These are phyloP conservation scores for Eutrigla gurnardus DNA, from an alignment of 2,797 vertebrate species.

Conservation along the genomic window DNA sequence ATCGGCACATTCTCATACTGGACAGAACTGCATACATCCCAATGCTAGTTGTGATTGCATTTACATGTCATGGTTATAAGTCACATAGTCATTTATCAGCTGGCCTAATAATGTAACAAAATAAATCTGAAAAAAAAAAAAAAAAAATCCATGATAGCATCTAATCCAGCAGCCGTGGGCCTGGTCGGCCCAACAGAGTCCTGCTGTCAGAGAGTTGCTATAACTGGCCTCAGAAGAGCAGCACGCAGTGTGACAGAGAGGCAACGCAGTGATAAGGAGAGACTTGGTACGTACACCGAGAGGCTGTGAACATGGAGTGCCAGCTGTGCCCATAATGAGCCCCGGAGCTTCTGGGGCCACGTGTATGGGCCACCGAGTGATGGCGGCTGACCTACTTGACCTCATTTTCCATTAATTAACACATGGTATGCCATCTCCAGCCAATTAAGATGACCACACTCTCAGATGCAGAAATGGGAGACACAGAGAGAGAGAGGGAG, in stretches of 20 bases:
- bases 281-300: slow-evolving; percentile 18
- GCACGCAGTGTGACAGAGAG: slow-evolving; percentile 31
- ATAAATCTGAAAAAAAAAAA: not conserved
- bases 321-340: slow-evolving; percentile 70
- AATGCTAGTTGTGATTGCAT: slow-evolving; percentile 16
- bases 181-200: slow-evolving; percentile 19
- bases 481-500: slow-evolving; percentile 8
- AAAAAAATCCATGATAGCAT: not conserved
- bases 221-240: slow-evolving; percentile 39
- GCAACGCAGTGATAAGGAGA: slow-evolving; percentile 50
- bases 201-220: slow-evolving; percentile 23
- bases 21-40: slow-evolving; percentile 10
- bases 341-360: slow-evolving; percentile 52
- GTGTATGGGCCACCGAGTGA: slow-evolving; percentile 62
- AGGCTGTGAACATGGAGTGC: slow-evolving; percentile 44
- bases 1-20: slow-evolving; percentile 42
- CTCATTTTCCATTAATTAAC: slow-evolving; percentile 82
- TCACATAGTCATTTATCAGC: slow-evolving; percentile 24
- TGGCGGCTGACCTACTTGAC: slow-evolving; percentile 74
- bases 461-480: slow-evolving; percentile 52
- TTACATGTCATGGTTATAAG: slow-evolving; percentile 24
- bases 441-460: slow-evolving; percentile 85
- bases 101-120: slow-evolving; percentile 35
- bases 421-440: slow-evolving; percentile 70
- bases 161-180: slow-evolving; percentile 7